Percentiles rank a stretch among this genome's conserved stretches.
phyloP scores from a whole-genome alignment of 1,140 invertebrate genomes.

The Trigoniulus corallinus region DNA sequence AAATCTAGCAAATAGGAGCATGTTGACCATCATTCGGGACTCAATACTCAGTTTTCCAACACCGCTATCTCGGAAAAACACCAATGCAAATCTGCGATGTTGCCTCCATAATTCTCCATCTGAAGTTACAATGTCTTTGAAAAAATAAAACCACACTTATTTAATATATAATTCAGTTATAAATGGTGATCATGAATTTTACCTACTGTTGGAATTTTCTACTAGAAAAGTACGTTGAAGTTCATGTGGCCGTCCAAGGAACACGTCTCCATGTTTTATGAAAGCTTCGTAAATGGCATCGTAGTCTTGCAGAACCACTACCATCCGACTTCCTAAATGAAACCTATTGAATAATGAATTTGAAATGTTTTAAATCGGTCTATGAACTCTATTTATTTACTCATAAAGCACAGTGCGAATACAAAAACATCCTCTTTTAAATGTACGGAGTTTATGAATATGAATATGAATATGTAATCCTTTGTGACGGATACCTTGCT shows the following conservation, averaged over 20 bases:
- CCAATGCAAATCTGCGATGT: too few species aligned
- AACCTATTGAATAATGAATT: too few species aligned
- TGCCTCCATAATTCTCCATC: too few species aligned
- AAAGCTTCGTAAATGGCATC: constrained; percentile 67
- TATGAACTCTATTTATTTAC: too few species aligned
- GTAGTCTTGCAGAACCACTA: constrained; percentile 70
- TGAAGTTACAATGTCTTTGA: too few species aligned
- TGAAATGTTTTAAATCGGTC: too few species aligned
- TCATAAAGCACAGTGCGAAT: too few species aligned
- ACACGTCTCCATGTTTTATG: constrained; percentile 47
- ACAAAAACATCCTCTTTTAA: too few species aligned
- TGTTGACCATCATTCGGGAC: not conserved
- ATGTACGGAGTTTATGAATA: too few species aligned
- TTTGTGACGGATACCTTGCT: too few species aligned
- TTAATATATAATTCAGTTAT: not conserved
- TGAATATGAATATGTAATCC: too few species aligned
- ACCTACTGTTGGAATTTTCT: not conserved
- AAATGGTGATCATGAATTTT: not conserved
- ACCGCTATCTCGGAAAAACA: not conserved
- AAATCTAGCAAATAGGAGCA: too few species aligned
- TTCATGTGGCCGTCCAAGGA: constrained; percentile 56
- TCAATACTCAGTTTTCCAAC: not conserved
- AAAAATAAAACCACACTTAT: not conserved
- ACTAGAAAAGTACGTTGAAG: not conserved
- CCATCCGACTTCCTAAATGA: constrained; percentile 54